A percentile compares a stretch with the other conserved stretches of the same genome.
phyloP scores from a whole-genome alignment of 2,797 vertebrate species.

The Denticeps clupeoides region DNA sequence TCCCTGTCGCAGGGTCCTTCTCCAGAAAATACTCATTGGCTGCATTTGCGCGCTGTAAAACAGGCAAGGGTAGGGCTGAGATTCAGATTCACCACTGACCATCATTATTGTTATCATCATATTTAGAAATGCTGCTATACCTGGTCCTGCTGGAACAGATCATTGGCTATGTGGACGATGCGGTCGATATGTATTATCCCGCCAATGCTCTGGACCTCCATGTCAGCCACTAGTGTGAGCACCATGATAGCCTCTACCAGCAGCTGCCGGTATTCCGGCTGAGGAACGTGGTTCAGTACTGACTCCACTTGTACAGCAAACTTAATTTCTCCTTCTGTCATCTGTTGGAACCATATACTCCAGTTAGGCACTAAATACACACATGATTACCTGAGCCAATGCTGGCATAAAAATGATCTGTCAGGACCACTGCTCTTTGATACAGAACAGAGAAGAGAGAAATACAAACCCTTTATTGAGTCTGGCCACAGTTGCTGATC shows the following conservation, averaged over 20 bases:
- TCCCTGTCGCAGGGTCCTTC: constrained; percentile 79
- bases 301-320: constrained; percentile 96
- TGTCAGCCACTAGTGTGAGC: constrained; percentile 77
- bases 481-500: no score
- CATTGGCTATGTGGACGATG: constrained; percentile 86
- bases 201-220: constrained; percentile 80
- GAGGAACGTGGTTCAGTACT: constrained; percentile 88
- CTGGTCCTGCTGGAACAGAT: constrained; percentile 88
- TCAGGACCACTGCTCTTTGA: no score
- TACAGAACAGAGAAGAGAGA: no score
- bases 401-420: no score
- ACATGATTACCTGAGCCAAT: no score
- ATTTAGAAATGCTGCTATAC: constrained; percentile 49
- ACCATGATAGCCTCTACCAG: constrained; percentile 90
- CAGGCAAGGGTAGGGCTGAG: background rate
- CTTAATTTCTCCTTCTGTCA: constrained; percentile 93
- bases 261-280: constrained; percentile 92
- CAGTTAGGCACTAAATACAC: background rate
- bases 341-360: no score
- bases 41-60: constrained; percentile 67
- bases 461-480: no score
- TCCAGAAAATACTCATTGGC: constrained; percentile 77
- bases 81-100: no score
- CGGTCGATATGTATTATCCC: constrained; percentile 84
- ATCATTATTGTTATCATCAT: no score